phyloP scores from a whole-genome alignment of 37 sponge, comb jelly and placozoan species.

The Amphimedon queenslandica region DNA sequence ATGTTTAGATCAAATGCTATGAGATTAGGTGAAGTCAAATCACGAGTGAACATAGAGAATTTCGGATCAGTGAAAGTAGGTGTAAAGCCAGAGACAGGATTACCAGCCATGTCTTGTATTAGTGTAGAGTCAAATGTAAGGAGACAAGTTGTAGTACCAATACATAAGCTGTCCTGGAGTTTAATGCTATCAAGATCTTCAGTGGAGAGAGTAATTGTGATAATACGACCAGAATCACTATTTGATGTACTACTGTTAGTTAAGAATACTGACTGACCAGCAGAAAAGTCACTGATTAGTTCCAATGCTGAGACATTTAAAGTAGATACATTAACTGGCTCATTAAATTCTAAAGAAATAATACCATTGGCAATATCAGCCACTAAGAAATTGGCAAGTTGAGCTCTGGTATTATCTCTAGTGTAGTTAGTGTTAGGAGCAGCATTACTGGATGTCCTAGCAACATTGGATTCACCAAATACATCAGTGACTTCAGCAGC shows the following conservation, averaged over 20 bases:
- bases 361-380: slow-evolving; percentile 52
- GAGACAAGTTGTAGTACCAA: slow-evolving; percentile 33
- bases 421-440: slow-evolving; percentile 39
- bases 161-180: slow-evolving; percentile 44
- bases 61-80: background rate
- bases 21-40: slow-evolving; percentile 51
- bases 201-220: slow-evolving; percentile 41
- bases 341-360: slow-evolving; percentile 64
- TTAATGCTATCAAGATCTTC: slow-evolving; percentile 62
- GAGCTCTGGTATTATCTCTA: slow-evolving; percentile 48
- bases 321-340: slow-evolving; percentile 52
- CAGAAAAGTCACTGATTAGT: slow-evolving; percentile 31
- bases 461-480: slow-evolving; percentile 15
- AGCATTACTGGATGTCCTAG: slow-evolving; percentile 31
- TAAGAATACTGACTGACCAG: slow-evolving; percentile 4
- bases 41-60: slow-evolving; percentile 24
- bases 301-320: slow-evolving; percentile 56
- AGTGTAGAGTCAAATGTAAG: slow-evolving; percentile 49
- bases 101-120: slow-evolving; percentile 76
- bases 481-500: slow-evolving; percentile 63
- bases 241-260: slow-evolving; percentile 43
- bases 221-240: slow-evolving; percentile 20
- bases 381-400: slow-evolving; percentile 10
- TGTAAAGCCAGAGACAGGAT: slow-evolving; percentile 36
- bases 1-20: slow-evolving; percentile 77